Conservation (phyloP, 2,888 invertebrate species). For the Eristalis pertinax region DNA sequence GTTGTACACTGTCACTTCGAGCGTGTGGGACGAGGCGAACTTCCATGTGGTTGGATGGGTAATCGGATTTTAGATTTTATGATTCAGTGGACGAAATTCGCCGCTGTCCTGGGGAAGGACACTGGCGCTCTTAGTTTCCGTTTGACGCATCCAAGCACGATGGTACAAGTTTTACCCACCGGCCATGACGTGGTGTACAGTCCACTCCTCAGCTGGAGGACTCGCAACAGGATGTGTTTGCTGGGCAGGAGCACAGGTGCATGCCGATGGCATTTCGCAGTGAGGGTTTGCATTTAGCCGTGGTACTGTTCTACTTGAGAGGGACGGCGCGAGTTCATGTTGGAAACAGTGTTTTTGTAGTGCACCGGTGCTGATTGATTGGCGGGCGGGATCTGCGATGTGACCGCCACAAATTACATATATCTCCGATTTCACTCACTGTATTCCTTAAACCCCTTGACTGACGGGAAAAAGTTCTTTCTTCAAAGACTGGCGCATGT, state of each 20-base stretch:
- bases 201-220: neutral
- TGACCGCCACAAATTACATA: too few relatives aligned
- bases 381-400: too few relatives aligned
- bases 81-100: slow-evolving; percentile 19
- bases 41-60: neutral
- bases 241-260: neutral
- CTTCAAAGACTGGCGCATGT: too few relatives aligned
- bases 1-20: neutral
- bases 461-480: too few relatives aligned
- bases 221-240: neutral
- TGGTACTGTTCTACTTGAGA: too few relatives aligned
- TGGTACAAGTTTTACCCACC: neutral
- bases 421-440: too few relatives aligned
- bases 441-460: too few relatives aligned
- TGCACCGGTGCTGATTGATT: too few relatives aligned
- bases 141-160: neutral
- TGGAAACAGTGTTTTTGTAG: too few relatives aligned
- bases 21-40: slow-evolving; percentile 3
- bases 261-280: neutral
- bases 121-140: neutral
- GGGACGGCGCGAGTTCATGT: too few relatives aligned
- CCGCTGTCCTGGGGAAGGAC: neutral
- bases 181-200: neutral
- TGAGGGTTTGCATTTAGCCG: neutral
- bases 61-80: slow-evolving; percentile 48